Percentiles rank a stretch among this genome's conserved stretches.
Conservation (phyloP, 2,113 vertebrate genomes). For the Tragelaphus strepsiceros region DNA sequence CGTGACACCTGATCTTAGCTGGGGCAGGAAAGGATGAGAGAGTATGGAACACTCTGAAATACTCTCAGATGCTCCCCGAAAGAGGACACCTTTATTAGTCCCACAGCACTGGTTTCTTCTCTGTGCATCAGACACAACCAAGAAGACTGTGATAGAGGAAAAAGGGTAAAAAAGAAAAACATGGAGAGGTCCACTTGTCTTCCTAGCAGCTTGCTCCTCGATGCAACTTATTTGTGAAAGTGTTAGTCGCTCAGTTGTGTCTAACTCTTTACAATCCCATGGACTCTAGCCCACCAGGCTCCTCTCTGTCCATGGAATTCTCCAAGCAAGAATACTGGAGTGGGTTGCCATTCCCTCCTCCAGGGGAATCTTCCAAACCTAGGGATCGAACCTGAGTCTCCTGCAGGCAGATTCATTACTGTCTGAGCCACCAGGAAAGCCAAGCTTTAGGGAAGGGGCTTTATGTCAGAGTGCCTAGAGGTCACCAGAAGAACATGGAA, state of each 20-base stretch:
- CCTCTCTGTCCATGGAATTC: background rate
- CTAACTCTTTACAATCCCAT: background rate
- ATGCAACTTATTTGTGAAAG: background rate
- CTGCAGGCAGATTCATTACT: background rate
- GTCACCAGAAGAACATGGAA: background rate
- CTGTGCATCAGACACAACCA: background rate
- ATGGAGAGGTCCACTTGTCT: background rate
- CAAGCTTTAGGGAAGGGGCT: background rate
- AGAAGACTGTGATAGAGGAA: background rate
- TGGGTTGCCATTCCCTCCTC: background rate
- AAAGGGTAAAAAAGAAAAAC: background rate
- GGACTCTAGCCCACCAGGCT: background rate
- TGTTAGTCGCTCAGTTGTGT: background rate
- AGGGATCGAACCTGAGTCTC: background rate
- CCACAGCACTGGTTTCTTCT: background rate
- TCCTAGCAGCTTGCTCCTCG: background rate
- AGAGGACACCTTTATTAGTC: background rate
- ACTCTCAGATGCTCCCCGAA: background rate
- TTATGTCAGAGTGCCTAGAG: background rate
- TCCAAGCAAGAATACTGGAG: background rate
- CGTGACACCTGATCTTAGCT: no score
- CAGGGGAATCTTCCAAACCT: background rate
- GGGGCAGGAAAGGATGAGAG: background rate
- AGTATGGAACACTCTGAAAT: background rate
- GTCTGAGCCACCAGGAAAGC: background rate